Evolutionary conservation across 2,113 vertebrate species (phyloP).

Genomic region (Morone chrysops): DNA sequence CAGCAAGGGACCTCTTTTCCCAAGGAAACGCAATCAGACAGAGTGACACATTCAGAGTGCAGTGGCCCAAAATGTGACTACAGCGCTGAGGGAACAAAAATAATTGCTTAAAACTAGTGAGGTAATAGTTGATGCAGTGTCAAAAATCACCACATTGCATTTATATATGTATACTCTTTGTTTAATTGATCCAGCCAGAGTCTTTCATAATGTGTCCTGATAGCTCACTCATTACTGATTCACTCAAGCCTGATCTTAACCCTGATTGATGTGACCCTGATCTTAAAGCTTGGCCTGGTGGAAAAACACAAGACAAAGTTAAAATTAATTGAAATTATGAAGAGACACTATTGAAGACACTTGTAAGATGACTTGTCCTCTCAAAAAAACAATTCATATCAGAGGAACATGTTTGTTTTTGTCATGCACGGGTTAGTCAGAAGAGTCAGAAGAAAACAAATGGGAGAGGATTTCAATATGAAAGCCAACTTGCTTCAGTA

Average conservation of each 20-base stretch:
- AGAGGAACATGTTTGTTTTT: not conserved
- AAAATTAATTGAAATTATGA: not conserved
- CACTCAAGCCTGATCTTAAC: constrained; percentile 2
- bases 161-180: not conserved
- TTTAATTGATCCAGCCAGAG: not conserved
- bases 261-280: not conserved
- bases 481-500: not conserved
- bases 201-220: not conserved
- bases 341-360: not conserved
- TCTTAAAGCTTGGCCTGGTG: not conserved
- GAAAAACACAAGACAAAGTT: not conserved
- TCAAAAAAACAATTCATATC: not conserved
- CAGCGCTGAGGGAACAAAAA: constrained; percentile 3
- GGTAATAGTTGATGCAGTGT: not conserved
- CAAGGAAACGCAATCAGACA: constrained; percentile 21
- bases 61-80: not conserved
- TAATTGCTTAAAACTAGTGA: not conserved
- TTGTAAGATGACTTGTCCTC: constrained; percentile 4
- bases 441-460: not conserved
- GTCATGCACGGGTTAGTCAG: not conserved
- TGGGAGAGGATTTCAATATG: not conserved
- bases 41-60: constrained; percentile 9
- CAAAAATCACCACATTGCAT: not conserved
- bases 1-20: constrained; percentile 36
- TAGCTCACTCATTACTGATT: not conserved